Percentiles rank a stretch among this genome's conserved stretches.
Evolutionary conservation across 2,113 vertebrate species (phyloP).

Genomic region (Melanostigma gelatinosum): DNA sequence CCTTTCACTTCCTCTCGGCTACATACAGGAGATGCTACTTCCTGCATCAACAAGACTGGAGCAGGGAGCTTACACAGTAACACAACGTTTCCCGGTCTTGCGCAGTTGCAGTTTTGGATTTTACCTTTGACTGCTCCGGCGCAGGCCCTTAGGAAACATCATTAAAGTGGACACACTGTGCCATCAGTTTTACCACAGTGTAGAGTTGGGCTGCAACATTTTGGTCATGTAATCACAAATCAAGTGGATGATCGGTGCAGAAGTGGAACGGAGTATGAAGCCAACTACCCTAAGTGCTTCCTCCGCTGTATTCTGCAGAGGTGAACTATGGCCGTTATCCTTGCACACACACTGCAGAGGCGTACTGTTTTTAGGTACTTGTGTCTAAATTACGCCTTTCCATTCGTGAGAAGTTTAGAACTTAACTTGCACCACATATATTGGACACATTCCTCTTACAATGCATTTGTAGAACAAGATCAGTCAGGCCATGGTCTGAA

Average conservation of each 20-base stretch:
- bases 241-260: slow-evolving; percentile 48
- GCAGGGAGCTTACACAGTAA: background rate
- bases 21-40: background rate
- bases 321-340: slow-evolving; percentile 26
- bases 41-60: background rate
- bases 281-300: slow-evolving; percentile 12
- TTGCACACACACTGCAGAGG: slow-evolving; percentile 22
- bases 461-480: background rate
- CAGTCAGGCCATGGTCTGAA: background rate
- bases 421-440: background rate
- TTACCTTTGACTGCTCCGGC: background rate
- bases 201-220: slow-evolving; percentile 17
- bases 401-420: background rate
- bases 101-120: background rate
- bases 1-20: background rate
- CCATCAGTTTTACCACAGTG: slow-evolving; percentile 19
- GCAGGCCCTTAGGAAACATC: slow-evolving; percentile 10
- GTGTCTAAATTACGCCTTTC: background rate
- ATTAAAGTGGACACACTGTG: slow-evolving; percentile 35
- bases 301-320: slow-evolving; percentile 20
- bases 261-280: background rate
- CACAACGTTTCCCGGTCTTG: background rate
- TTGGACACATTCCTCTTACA: background rate
- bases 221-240: slow-evolving; percentile 40
- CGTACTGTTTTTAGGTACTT: background rate